These are phyloP conservation scores for Meteorus sp. DNA, from an alignment of 1,140 invertebrate genomes.

Conservation along the genomic window DNA sequence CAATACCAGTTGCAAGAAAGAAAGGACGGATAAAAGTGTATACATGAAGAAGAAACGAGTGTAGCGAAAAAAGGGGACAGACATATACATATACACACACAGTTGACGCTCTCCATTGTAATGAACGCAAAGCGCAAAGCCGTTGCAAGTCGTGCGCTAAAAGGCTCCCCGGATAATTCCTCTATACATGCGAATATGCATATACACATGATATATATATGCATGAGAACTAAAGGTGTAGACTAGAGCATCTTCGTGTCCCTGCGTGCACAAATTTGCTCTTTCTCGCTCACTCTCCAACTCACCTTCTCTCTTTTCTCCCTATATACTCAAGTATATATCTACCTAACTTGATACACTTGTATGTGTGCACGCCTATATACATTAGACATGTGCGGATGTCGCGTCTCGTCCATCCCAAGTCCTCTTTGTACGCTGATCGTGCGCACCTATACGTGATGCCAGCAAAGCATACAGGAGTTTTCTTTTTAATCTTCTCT, in stretches of 20 bases:
- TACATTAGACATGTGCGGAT: conserved; percentile 12
- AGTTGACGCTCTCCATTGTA: conserved; percentile 11
- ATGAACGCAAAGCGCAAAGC: conserved; percentile 13
- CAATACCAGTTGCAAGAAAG: conserved; percentile 7
- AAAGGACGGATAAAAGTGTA: background rate
- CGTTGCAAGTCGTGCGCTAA: conserved; percentile 15
- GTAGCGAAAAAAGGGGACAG: background rate
- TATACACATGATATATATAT: background rate
- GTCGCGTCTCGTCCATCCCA: conserved; percentile 6
- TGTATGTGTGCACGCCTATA: background rate
- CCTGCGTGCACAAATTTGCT: background rate
- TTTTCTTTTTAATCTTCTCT: background rate
- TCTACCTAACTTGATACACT: conserved; percentile 1
- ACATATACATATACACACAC: too few species aligned
- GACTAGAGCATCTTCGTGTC: background rate
- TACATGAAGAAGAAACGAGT: background rate
- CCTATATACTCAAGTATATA: background rate
- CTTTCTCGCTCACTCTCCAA: background rate
- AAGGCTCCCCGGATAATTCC: conserved; percentile 15
- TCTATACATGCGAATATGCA: conserved; percentile 7
- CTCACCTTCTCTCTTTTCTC: background rate
- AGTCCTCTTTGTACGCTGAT: conserved; percentile 5
- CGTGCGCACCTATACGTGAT: conserved; percentile 7
- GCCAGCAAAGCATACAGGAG: background rate
- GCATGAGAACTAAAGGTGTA: background rate